These are phyloP conservation scores for Apodemia zela DNA, from an alignment of 2,888 invertebrate species.

Conservation along the genomic window DNA sequence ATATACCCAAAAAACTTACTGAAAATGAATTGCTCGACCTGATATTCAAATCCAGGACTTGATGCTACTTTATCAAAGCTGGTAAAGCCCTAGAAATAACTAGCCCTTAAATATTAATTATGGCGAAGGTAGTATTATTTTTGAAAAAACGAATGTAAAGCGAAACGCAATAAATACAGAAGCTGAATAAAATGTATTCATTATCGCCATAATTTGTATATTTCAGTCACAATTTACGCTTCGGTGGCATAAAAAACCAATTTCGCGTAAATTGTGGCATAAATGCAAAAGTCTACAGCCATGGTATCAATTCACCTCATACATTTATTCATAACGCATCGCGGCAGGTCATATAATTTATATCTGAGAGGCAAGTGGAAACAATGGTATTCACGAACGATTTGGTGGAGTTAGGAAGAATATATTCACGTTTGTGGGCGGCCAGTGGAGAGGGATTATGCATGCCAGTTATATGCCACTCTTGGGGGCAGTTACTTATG, in stretches of 20 bases:
- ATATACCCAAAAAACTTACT: no score
- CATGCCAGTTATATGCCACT: conserved; percentile 59
- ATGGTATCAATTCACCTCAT: conserved; percentile 79
- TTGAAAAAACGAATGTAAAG: no score
- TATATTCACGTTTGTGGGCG: conserved; percentile 41
- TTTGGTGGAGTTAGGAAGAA: conserved; percentile 54
- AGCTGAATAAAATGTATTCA: conserved; percentile 42
- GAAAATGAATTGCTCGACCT: no score
- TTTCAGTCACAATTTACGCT: conserved; percentile 66
- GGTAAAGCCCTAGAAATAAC: no score
- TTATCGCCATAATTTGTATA: conserved; percentile 64
- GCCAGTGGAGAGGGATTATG: conserved; percentile 51
- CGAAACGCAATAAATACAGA: conserved; percentile 13
- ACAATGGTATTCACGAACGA: conserved; percentile 74
- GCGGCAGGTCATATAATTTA: conserved; percentile 76
- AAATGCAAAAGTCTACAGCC: conserved; percentile 49
- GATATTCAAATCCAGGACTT: no score
- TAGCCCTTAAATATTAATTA: no score
- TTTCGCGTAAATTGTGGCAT: conserved; percentile 59
- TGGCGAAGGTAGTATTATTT: no score
- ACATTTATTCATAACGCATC: conserved; percentile 72
- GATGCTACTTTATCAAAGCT: no score
- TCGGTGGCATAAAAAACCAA: conserved; percentile 67
- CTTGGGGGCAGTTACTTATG: conserved; percentile 74
- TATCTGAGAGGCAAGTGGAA: conserved; percentile 65